Conservation (phyloP, 2,113 vertebrate species). For the Taxidea taxus region DNA sequence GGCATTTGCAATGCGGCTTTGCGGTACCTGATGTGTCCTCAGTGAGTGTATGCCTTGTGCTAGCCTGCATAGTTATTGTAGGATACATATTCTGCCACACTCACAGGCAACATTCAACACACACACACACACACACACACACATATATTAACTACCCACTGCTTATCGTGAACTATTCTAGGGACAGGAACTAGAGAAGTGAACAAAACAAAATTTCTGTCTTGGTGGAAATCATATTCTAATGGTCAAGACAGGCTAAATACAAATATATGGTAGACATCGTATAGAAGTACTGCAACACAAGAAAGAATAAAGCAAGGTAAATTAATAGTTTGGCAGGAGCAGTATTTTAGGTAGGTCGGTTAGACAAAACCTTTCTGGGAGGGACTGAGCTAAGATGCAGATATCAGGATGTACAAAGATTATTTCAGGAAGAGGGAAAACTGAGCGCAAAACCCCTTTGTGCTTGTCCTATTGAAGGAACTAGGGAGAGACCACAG, state of each 20-base stretch:
- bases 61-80: neutral
- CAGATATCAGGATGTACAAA: accelerated
- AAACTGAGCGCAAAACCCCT: accelerated
- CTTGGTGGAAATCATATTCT: neutral
- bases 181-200: too few species aligned
- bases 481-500: accelerated
- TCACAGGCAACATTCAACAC: accelerated
- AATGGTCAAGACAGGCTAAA: neutral
- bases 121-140: too few species aligned
- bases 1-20: neutral
- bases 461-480: accelerated
- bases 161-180: neutral
- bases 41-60: accelerated
- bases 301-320: neutral
- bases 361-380: neutral
- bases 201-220: neutral
- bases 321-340: neutral
- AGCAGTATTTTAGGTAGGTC: neutral
- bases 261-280: neutral
- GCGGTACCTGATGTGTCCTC: neutral
- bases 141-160: too few species aligned
- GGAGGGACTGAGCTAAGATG: neutral
- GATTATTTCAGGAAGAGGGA: neutral
- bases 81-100: neutral
- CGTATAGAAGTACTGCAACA: neutral